phyloP scores from a whole-genome alignment of 2,113 vertebrate species.

The Rhodinocichla rosea region DNA sequence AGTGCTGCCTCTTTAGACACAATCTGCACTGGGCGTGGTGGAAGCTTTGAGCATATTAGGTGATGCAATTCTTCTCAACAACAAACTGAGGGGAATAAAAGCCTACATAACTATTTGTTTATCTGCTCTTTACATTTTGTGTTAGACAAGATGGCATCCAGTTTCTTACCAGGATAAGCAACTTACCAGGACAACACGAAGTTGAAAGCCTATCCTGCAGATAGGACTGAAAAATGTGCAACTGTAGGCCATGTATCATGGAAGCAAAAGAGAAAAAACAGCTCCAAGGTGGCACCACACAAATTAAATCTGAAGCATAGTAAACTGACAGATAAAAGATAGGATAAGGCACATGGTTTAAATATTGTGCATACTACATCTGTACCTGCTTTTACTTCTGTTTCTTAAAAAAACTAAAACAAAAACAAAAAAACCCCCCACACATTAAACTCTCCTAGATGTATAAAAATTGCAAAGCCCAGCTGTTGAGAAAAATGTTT shows the following conservation, averaged over 20 bases:
- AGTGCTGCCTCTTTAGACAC: not conserved
- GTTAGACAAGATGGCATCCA: not conserved
- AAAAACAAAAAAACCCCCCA: not conserved
- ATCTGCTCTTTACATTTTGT: not conserved
- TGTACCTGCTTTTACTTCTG: not conserved
- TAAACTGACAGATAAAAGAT: not conserved
- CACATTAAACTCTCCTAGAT: not conserved
- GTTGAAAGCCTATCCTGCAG: not conserved
- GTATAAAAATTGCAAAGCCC: not conserved
- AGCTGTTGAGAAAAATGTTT: not conserved
- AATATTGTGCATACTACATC: not conserved
- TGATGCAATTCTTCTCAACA: not conserved
- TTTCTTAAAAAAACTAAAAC: not conserved
- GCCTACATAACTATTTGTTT: not conserved
- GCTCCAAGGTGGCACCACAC: not conserved
- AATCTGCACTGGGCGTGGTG: not conserved
- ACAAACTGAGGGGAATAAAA: not conserved
- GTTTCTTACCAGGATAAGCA: not conserved
- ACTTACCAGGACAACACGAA: not conserved
- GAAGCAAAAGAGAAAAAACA: not conserved
- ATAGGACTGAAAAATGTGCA: not conserved
- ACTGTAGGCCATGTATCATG: not conserved
- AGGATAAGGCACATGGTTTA: not conserved
- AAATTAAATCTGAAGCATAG: not conserved
- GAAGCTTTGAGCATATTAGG: not conserved